Evolutionary conservation across 2,113 vertebrate genomes (phyloP), one percentile per base, ranked within the genome.

Genomic region (Cryptomyrus ogoouensis): DNA sequence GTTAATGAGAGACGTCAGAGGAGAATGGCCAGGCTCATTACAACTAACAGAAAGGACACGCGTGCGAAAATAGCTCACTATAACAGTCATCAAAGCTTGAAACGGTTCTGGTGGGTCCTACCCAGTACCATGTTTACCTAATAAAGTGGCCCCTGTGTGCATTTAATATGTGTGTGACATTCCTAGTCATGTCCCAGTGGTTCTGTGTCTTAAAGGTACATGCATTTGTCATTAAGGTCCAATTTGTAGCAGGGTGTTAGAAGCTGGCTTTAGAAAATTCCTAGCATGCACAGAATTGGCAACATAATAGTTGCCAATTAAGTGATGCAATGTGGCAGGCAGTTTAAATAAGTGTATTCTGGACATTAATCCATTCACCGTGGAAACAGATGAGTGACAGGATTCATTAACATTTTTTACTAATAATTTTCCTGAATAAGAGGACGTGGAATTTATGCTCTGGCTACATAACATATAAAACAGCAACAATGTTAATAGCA

Each of bases 321-420:
- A 80, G 31, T 42, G 31, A 80, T 80, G 74, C 31, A 42, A 80
- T 42, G 74, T 42, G 31, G 74, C 35, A 80, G 74, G 15, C 74
- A 80, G 35, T 80, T 80, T 80, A 80, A 80, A 80, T 80, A 80
- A 42, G 42, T 39, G 39, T 42, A 80, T 80, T 42, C 35, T 13
- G 35, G 31, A 17, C 74, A 80, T 80, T 80, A 80, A 80, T 80
- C 74, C 74, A 42, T 80, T 80, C 74, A 42, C 74, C 15, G 35
- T 80, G 74, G 74, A 42, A 80, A 80, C 35, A 42, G 31, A 9
- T 77, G 70, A 77, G 74, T 80, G 74, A 80, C 74, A 42, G 15
- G 74, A 42, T 42, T 80, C 74, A 80, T 80, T 80, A 80, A 80
- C 74, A 80, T 80, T 80, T 80, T 80, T 80, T 80, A 80, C 74